These are phyloP conservation scores for Alitta virens DNA, from an alignment of 2,888 invertebrate genomes.

Conservation along the genomic window DNA sequence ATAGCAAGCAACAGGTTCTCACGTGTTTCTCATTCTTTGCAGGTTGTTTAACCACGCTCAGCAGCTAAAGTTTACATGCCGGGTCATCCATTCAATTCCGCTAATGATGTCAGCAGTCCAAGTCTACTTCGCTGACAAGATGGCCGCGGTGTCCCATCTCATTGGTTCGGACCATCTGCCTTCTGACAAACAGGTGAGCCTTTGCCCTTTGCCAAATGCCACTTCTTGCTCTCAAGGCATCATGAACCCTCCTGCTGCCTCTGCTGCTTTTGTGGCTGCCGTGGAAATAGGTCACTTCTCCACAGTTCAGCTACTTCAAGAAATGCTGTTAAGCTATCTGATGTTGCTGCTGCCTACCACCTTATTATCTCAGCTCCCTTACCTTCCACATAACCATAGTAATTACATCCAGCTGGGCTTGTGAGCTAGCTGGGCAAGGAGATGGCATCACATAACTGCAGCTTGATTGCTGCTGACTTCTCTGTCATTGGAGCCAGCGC, in stretches of 20 bases:
- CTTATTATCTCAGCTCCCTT: too few relatives aligned
- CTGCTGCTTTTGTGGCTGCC: neutral
- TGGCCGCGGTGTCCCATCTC: slow-evolving; percentile 58
- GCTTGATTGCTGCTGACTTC: too few relatives aligned
- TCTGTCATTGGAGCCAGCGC: too few relatives aligned
- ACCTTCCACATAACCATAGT: too few relatives aligned
- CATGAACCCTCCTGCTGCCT: neutral
- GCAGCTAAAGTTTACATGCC: slow-evolving; percentile 54
- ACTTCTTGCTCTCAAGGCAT: neutral
- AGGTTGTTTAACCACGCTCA: slow-evolving; percentile 46
- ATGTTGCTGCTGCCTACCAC: too few relatives aligned
- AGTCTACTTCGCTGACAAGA: slow-evolving; percentile 54
- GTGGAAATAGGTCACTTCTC: too few relatives aligned
- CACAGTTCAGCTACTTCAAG: too few relatives aligned
- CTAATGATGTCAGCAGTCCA: slow-evolving; percentile 59
- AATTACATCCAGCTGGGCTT: too few relatives aligned
- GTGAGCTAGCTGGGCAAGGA: too few relatives aligned
- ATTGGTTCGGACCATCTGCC: slow-evolving; percentile 59
- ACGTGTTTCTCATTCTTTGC: slow-evolving; percentile 11
- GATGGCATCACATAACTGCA: too few relatives aligned
- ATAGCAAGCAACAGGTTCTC: neutral
- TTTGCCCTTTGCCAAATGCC: neutral
- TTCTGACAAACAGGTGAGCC: slow-evolving; percentile 38
- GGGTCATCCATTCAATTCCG: slow-evolving; percentile 58
- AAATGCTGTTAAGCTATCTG: too few relatives aligned